Percentiles rank a stretch among this genome's conserved stretches.
Conservation (phyloP, 2,113 vertebrate genomes). For the Daboia siamensis region DNA sequence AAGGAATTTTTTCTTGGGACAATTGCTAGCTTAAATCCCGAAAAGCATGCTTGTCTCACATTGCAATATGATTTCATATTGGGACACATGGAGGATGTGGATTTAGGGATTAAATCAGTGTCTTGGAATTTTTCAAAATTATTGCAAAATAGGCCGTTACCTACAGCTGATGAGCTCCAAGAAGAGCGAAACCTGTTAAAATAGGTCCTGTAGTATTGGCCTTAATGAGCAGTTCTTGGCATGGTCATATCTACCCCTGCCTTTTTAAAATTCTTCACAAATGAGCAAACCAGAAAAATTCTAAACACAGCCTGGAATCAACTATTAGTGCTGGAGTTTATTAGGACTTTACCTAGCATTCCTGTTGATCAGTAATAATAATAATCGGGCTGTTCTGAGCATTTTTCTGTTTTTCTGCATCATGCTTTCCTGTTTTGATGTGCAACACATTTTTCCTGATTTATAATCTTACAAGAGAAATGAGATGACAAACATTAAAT, state of each 20-base stretch:
- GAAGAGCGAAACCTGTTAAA: conserved; percentile 58
- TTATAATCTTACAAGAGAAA: background rate
- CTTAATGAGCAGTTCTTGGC: background rate
- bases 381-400: background rate
- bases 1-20: background rate
- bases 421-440: background rate
- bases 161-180: conserved; percentile 53
- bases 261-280: fast-evolving
- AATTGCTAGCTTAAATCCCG: background rate
- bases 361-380: background rate
- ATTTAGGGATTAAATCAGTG: background rate
- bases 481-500: background rate
- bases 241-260: fast-evolving
- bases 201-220: conserved; percentile 70
- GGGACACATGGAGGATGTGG: background rate
- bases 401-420: background rate
- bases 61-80: background rate
- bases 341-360: background rate
- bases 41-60: background rate
- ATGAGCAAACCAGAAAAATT: fast-evolving
- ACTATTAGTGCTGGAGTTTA: background rate
- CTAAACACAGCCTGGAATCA: background rate
- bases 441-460: background rate
- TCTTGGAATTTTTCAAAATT: background rate
- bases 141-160: conserved; percentile 38